These are phyloP conservation scores for Tangachromis dhanisi DNA, from an alignment of 2,113 vertebrate species.

Conservation along the genomic window DNA sequence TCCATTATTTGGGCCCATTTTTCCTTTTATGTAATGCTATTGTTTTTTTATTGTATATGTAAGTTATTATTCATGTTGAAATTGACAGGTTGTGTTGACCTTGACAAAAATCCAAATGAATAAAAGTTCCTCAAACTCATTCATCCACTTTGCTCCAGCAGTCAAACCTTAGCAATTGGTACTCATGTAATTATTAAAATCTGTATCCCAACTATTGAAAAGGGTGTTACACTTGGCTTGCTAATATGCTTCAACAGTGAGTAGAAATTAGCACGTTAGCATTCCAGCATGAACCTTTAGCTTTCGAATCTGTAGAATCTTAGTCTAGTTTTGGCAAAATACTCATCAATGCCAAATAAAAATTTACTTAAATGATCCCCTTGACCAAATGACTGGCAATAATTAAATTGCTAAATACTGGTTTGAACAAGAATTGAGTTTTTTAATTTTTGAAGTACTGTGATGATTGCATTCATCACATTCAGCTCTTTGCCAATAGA, in stretches of 20 bases:
- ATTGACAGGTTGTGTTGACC: neutral
- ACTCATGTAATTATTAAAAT: neutral
- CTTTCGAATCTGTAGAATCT: neutral
- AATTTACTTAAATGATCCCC: neutral
- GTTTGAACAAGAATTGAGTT: neutral
- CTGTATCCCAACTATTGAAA: neutral
- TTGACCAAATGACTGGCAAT: neutral
- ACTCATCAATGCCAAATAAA: neutral
- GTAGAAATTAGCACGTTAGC: neutral
- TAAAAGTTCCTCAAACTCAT: neutral
- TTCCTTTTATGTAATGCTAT: neutral
- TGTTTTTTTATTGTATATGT: neutral
- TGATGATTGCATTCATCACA: neutral
- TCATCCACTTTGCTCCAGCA: neutral
- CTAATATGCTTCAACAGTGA: neutral
- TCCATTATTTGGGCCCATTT: neutral
- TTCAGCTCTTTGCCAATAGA: neutral
- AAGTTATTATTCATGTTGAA: neutral
- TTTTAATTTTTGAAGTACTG: neutral
- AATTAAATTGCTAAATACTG: neutral
- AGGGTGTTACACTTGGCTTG: neutral
- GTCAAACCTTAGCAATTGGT: neutral
- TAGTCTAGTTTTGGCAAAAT: neutral
- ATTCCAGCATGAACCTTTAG: neutral
- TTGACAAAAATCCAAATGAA: neutral